Evolutionary conservation across 2,113 vertebrate genomes (phyloP), one percentile per base, ranked within the genome.

Genomic region (Crotophaga sulcirostris): DNA sequence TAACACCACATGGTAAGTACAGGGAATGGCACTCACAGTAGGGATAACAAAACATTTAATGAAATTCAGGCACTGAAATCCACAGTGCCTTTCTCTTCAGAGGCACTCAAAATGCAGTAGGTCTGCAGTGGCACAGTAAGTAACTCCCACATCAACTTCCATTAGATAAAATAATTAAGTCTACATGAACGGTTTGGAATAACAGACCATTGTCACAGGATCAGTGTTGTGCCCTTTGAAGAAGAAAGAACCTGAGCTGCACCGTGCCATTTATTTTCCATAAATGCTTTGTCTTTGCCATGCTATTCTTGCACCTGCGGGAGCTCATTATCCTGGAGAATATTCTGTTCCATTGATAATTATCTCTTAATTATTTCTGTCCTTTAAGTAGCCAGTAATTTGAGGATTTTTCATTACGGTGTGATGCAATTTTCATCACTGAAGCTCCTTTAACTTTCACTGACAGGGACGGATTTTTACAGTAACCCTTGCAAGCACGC

Each of bases 321-420:
- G 95, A 97, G 95, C 69, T 94, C 69, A 87, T 98, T 97, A 96
- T 97, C 52, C 42, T 49, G 89, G 72, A 97, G 89, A 96, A 97
- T 96, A 91, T 96, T 92, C 90, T 96, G 68, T 95, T 96, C 91
- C 88, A 89, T 86, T 94, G 93, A 94, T 95, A 96, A 98, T 97
- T 97, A 93, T 90, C 90, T 97, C 83, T 95, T 97, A 97, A 98
- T 97, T 97, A 98, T 97, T 97, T 96, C 94, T 96, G 89, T 97
- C 94, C 89, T 97, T 94, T 93, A 86, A 68, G 79, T 74, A 97
- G 97, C 81, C 51, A 67, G 86, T 96, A 84, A 93, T 95, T 95
- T 88, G 80, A 96, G 84, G 89, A 94, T 97, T 97, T 97, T 95
- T 54, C 47, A 49, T 54, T 76, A 69, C 88, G 89, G 85, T 47